phyloP scores from a whole-genome alignment of 2,113 vertebrate species.

The Eurypyga helias region DNA sequence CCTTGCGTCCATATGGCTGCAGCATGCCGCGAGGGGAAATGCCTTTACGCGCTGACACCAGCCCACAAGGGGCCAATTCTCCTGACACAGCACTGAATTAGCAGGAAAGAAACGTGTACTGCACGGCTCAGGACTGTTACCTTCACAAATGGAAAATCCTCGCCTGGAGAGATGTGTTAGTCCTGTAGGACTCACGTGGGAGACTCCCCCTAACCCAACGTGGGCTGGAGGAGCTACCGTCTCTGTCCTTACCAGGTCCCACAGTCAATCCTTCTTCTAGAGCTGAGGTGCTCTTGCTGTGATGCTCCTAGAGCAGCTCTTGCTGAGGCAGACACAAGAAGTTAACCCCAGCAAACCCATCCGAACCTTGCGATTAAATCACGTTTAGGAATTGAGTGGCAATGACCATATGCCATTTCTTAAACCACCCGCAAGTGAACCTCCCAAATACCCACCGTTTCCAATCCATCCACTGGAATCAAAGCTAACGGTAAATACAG shows the following conservation, averaged over 20 bases:
- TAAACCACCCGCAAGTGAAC: not conserved
- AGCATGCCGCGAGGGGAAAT: constrained; percentile 1
- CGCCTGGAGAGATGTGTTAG: rapidly evolving
- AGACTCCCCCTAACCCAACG: not conserved
- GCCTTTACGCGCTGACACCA: not conserved
- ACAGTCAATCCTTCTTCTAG: rapidly evolving
- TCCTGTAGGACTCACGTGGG: not conserved
- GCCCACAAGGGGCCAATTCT: not conserved
- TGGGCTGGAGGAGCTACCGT: not conserved
- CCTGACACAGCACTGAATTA: not conserved
- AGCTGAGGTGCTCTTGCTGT: not conserved
- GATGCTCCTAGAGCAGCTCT: not conserved
- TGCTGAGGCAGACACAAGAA: not conserved
- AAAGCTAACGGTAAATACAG: not conserved
- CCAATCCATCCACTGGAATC: not conserved
- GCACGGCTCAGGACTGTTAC: not conserved
- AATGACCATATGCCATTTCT: not conserved
- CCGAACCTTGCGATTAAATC: not conserved
- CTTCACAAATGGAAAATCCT: not conserved
- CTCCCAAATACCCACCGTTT: not conserved
- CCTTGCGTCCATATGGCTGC: not conserved
- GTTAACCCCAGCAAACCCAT: not conserved
- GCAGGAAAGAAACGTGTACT: not conserved
- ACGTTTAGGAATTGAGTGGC: not conserved
- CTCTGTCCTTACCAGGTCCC: not conserved